phyloP scores from a whole-genome alignment of 1,140 invertebrate genomes.

The Zaprionus gabonicus region DNA sequence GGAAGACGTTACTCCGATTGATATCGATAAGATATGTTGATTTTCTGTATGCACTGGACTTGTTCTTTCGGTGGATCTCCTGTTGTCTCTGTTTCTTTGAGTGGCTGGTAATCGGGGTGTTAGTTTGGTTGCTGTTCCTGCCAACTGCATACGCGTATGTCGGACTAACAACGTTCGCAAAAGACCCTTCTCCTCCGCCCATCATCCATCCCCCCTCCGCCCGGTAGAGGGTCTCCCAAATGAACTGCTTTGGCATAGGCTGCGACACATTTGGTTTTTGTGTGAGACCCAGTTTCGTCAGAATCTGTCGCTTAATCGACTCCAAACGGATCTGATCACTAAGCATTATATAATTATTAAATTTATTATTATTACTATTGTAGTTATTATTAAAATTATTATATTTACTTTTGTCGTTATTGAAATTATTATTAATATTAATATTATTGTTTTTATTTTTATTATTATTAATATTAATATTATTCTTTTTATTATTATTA shows the following conservation, averaged over 20 bases:
- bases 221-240: constrained; percentile 89
- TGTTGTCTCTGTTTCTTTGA: constrained; percentile 21
- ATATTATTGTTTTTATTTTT: constrained; percentile 12
- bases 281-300: constrained; percentile 89
- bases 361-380: constrained; percentile 40
- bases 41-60: constrained; percentile 62
- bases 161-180: constrained; percentile 18
- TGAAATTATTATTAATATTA: constrained; percentile 45
- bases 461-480: constrained; percentile 10
- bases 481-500: constrained; percentile 9
- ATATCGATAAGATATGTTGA: constrained; percentile 82
- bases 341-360: constrained; percentile 54
- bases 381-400: constrained; percentile 8
- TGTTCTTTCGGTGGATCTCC: constrained; percentile 19
- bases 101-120: not conserved
- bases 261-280: constrained; percentile 89
- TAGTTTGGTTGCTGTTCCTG: not conserved
- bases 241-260: constrained; percentile 88
- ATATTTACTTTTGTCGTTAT: constrained; percentile 49
- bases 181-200: constrained; percentile 47
- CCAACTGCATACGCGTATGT: constrained; percentile 1
- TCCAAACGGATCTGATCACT: constrained; percentile 88
- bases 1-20: constrained; percentile 69
- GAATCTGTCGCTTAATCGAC: constrained; percentile 91
- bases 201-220: constrained; percentile 85